Base-by-base conservation (phyloP, 2,797 vertebrate genomes). In the Chelon labrosus region DNA sequence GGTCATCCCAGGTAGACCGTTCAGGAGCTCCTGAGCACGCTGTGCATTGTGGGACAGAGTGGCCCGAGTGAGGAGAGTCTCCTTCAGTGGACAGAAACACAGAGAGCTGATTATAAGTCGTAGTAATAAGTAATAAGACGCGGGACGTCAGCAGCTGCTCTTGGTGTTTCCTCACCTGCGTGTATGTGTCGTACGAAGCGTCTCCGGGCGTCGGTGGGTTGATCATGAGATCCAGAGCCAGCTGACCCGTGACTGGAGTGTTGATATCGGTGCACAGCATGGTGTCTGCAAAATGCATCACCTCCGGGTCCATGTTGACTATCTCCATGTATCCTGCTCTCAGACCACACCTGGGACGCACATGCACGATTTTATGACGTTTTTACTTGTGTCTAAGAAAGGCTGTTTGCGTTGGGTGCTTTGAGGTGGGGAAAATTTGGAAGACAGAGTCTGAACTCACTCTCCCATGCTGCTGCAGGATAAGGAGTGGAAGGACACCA, bases 401-500 rank as follows among this genome's bases (percentile, higher is more conserved):
- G 22, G 22, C 22, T 22, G 22, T 22, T 22, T 22, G 22, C 22
- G 3, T 1, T 22, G 22, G 22, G 22, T 3, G 22, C 22, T 22
- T 5, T 31, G 31, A 31, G 31, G 31, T 31, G 27, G 27, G 27
- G 5, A 2, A 27, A 5, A 27, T 3, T 27, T 27, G 5, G 27
- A 27, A 27, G 5, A 27, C 5, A 5, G 44, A 42, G 4, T 35
- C 20, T 35, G 31, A 42, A 95, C 96, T 92, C 83, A 97, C 97
- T 97, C 96, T 84, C 94, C 94, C 78, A 94, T 89, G 88, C 86
- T 91, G 75, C 93, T 69, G 19, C 92, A 95, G 72, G 96, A 96
- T 52, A 94, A 12, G 1, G 95, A 97, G 86, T 96, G 90, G 75
- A 96, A 94, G 50, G 96, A 97, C 6, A 92, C 91, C 38, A 97